Conservation (phyloP, 2,113 vertebrate genomes). For the Macaca fascicularis region DNA sequence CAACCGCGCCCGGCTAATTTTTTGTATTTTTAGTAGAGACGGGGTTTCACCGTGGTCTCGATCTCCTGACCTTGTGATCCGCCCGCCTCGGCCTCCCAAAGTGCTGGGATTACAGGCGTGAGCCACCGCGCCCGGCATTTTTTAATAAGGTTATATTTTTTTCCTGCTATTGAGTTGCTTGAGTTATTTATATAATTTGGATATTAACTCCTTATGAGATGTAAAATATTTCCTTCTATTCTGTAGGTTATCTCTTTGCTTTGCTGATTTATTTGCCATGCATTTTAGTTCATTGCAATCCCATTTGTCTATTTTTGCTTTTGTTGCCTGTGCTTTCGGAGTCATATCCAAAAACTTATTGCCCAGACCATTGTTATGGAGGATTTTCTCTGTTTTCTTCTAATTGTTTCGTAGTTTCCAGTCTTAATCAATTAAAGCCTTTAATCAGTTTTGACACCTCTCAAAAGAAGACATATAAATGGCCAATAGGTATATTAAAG, state of each 20-base stretch:
- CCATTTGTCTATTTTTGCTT: background rate
- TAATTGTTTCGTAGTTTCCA: background rate
- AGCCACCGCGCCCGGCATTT: no score
- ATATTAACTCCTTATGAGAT: background rate
- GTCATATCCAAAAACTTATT: background rate
- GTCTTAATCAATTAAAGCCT: background rate
- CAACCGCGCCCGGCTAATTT: no score
- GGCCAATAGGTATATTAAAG: background rate
- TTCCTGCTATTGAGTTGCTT: background rate
- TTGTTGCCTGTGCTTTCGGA: background rate
- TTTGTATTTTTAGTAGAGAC: no score
- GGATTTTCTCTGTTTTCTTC: background rate
- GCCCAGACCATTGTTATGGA: background rate
- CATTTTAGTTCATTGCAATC: background rate
- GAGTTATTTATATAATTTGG: background rate
- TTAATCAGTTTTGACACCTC: background rate
- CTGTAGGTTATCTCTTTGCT: background rate
- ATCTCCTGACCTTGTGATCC: no score
- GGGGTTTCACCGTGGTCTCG: no score
- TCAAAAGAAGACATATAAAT: background rate
- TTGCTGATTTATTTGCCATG: background rate
- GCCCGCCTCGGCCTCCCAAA: no score
- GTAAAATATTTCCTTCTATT: background rate
- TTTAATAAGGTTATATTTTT: background rate
- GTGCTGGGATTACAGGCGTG: no score